These are phyloP conservation scores for Mythimna lalbum DNA, from an alignment of 2,888 invertebrate species.

Conservation along the genomic window DNA sequence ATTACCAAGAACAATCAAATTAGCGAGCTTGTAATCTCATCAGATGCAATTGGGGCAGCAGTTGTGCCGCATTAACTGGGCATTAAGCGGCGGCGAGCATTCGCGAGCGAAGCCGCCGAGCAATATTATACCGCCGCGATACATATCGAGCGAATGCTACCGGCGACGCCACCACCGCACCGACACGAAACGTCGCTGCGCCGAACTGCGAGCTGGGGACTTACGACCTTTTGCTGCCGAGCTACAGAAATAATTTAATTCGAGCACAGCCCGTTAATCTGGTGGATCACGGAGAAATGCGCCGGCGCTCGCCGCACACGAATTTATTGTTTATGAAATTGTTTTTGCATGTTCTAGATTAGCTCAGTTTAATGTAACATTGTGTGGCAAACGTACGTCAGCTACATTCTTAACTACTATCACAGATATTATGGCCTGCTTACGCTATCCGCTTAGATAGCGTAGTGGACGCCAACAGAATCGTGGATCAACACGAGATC, in stretches of 20 bases:
- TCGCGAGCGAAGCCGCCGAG: slow-evolving; percentile 50
- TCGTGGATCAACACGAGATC: not conserved
- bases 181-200: slow-evolving; percentile 32
- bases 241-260: slow-evolving; percentile 66
- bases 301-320: slow-evolving; percentile 58
- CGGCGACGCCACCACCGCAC: slow-evolving; percentile 37
- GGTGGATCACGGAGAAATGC: slow-evolving; percentile 68
- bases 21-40: slow-evolving; percentile 54
- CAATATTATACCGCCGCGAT: slow-evolving; percentile 65
- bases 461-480: not conserved
- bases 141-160: slow-evolving; percentile 70
- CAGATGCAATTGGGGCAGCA: slow-evolving; percentile 52
- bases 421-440: slow-evolving; percentile 8
- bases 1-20: slow-evolving; percentile 61
- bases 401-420: slow-evolving; percentile 28
- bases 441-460: not conserved
- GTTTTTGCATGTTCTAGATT: slow-evolving; percentile 66
- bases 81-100: slow-evolving; percentile 45
- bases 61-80: slow-evolving; percentile 41
- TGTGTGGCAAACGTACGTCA: slow-evolving; percentile 33
- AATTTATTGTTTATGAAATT: slow-evolving; percentile 73
- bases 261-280: slow-evolving; percentile 74
- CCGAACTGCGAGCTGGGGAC: slow-evolving; percentile 5
- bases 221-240: slow-evolving; percentile 53
- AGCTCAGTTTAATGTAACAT: slow-evolving; percentile 49